Percentiles rank a stretch among this genome's conserved stretches.
Evolutionary conservation across 2,888 invertebrate genomes (phyloP).

Genomic region (Therioaphis trifolii): DNA sequence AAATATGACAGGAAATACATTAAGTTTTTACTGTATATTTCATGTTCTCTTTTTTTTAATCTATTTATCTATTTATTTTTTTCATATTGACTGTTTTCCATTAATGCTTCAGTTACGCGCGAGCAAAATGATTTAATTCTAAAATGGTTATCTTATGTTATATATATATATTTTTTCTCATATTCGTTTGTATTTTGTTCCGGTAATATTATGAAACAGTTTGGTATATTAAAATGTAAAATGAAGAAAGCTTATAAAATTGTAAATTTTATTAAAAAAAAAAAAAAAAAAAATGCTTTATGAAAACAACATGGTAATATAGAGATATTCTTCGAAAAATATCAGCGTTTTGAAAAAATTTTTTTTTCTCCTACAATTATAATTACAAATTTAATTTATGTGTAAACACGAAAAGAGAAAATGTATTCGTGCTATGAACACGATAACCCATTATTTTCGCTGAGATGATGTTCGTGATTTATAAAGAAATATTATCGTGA

Average conservation of each 20-base stretch:
- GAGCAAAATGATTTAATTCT: slow-evolving; percentile 39
- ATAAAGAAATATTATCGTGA: not conserved
- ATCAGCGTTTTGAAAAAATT: too few species aligned
- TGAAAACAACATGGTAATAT: too few species aligned
- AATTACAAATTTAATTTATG: too few species aligned
- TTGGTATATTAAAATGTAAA: not conserved
- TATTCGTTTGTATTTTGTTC: not conserved
- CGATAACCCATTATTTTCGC: too few species aligned
- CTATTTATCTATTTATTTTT: slow-evolving; percentile 28
- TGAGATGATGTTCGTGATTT: too few species aligned
- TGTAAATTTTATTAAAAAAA: slow-evolving; percentile 12
- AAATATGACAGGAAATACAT: slow-evolving; percentile 46
- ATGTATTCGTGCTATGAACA: too few species aligned
- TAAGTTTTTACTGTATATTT: slow-evolving; percentile 32
- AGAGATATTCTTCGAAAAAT: too few species aligned
- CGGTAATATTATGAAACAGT: not conserved
- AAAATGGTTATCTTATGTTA: slow-evolving; percentile 23
- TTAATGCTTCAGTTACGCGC: slow-evolving; percentile 45
- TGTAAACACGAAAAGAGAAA: too few species aligned
- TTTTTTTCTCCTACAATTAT: too few species aligned
- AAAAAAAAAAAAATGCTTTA: too few species aligned
- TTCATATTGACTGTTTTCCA: slow-evolving; percentile 35
- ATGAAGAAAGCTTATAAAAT: not conserved
- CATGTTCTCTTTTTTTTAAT: slow-evolving; percentile 30
- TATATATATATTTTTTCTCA: slow-evolving; percentile 5